phyloP scores from a whole-genome alignment of 1,140 invertebrate species.

The Bombus superbus region DNA sequence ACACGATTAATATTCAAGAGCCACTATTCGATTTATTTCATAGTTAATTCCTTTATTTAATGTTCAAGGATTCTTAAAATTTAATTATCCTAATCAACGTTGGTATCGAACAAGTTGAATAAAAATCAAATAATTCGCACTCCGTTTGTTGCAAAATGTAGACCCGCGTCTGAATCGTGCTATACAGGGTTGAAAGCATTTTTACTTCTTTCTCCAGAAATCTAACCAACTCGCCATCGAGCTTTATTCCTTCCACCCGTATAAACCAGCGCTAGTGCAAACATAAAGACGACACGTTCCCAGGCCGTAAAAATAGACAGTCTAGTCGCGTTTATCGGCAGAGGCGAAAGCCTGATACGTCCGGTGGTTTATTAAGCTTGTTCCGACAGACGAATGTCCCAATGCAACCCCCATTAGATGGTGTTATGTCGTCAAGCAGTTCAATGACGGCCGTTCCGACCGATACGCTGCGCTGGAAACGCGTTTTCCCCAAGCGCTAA shows the following conservation, averaged over 20 bases:
- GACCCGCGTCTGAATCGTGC: neutral
- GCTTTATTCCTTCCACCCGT: neutral
- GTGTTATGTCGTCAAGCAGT: conserved; percentile 11
- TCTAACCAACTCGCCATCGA: neutral
- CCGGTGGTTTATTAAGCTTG: neutral
- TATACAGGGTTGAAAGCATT: neutral
- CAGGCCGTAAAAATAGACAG: neutral
- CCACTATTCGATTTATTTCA: too few species aligned
- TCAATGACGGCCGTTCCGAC: conserved; percentile 1
- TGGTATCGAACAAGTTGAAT: neutral
- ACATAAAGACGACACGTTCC: neutral
- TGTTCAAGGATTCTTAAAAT: too few species aligned
- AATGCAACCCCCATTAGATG: conserved; percentile 45
- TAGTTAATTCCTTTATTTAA: too few species aligned
- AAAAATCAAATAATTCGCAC: neutral
- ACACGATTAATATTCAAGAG: too few species aligned
- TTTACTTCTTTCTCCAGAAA: neutral
- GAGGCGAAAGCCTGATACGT: neutral
- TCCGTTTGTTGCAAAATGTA: neutral
- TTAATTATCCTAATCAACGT: too few species aligned
- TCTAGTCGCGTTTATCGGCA: neutral
- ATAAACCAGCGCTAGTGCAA: neutral
- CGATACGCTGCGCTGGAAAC: neutral
- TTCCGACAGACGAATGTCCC: neutral
- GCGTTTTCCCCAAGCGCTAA: conserved; percentile 12